Base-by-base conservation (phyloP, 2,888 invertebrate species). In the Dolichopus griseipennis region DNA sequence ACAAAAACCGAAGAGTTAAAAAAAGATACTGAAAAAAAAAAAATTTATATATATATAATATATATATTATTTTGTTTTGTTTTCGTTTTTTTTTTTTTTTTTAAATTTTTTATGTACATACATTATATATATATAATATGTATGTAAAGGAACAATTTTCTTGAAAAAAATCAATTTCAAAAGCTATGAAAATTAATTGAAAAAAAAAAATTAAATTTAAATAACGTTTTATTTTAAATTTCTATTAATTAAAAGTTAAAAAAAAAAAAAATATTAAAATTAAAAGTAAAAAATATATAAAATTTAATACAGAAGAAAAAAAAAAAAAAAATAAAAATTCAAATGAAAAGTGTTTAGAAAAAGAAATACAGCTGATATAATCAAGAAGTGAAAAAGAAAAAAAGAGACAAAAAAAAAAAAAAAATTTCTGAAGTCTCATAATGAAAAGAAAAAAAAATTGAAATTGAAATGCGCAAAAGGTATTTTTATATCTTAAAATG, bases 401-500 rank as follows among this genome's bases (percentile, higher is more conserved):
- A 52, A 18, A 2, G 18, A 18, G 18, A n/a, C 9, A 18, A 52
- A 52, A 52, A 18, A 2, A 52, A 18, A 52, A n/a, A 52, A 18
- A 52, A 52, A 52, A 52, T 12, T 52, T 52, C 15, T 52, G 52
- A 52, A 52, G 52, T 18, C 52, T 52, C 52, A 52, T 52, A 52
- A 52, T 52, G 52, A 52, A 52, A 52, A 52, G 18, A 52, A 52
- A 41, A 52, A 52, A 52, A 52, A 18, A 3, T 52, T 52, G 52
- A 52, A 52, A 52, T 52, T 52, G 52, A 52, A 52, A 52, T 52
- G 52, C 52, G 52, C 52, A 52, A 52, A 52, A 52, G 52, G 52
- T 52, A 52, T 52, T 52, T 43, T n/a, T 12, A 37, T 27, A 27
- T 27, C 27, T 18, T 52, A 52, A 6, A 52, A 52, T n/a, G 18